Conservation (phyloP, 2,888 invertebrate species). For the Eupithecia tripunctaria region DNA sequence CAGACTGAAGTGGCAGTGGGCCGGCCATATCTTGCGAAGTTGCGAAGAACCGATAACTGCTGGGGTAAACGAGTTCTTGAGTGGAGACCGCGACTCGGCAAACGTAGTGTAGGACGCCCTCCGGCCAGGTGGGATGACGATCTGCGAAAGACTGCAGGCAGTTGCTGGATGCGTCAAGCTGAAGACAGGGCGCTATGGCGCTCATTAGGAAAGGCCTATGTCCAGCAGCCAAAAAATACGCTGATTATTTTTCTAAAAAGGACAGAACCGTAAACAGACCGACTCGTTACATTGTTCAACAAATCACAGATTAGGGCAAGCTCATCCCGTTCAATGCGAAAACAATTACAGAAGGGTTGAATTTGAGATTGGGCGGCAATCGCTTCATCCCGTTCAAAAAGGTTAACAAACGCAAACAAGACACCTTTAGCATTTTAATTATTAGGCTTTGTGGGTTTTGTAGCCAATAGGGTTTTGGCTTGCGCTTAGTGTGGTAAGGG, state of each 20-base stretch:
- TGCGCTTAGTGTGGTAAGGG: slow-evolving; percentile 15
- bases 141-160: too few species aligned
- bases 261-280: slow-evolving; percentile 6
- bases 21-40: too few species aligned
- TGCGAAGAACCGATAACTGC: too few species aligned
- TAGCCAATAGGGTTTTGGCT: slow-evolving; percentile 18
- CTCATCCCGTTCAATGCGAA: slow-evolving; percentile 33
- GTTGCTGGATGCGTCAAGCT: too few species aligned
- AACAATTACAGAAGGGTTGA: slow-evolving; percentile 38
- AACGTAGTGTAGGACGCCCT: too few species aligned
- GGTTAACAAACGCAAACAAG: slow-evolving; percentile 24
- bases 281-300: slow-evolving; percentile 20
- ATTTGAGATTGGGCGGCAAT: slow-evolving; percentile 33
- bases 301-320: slow-evolving; percentile 35
- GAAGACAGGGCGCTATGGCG: too few species aligned
- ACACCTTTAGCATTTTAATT: slow-evolving; percentile 25
- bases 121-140: too few species aligned
- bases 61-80: too few species aligned
- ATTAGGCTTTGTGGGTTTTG: slow-evolving; percentile 22
- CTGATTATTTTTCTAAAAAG: background rate
- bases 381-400: slow-evolving; percentile 27
- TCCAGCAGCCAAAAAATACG: too few species aligned
- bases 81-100: too few species aligned
- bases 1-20: too few species aligned
- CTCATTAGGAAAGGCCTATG: too few species aligned